phyloP scores from a whole-genome alignment of 2,113 vertebrate genomes.

The Panthera tigris region DNA sequence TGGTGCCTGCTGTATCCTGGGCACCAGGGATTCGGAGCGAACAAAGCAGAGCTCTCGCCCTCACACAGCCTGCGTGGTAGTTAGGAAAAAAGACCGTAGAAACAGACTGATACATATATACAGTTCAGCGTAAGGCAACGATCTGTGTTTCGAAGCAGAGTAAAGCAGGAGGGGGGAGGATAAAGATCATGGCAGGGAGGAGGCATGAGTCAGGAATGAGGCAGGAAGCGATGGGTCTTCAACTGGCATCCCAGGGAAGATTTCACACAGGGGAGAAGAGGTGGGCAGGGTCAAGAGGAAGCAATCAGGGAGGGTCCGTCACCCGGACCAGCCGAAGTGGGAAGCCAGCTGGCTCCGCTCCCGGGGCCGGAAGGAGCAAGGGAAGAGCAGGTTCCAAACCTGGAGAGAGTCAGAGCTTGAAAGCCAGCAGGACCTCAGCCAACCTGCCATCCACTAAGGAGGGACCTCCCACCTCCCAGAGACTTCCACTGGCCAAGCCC shows the following conservation, averaged over 20 bases:
- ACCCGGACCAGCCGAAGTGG: background rate
- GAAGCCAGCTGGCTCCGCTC: background rate
- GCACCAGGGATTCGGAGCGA: accelerated
- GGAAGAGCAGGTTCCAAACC: background rate
- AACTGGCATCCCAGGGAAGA: accelerated
- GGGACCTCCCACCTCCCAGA: background rate
- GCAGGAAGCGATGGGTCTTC: background rate
- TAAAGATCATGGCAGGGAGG: background rate
- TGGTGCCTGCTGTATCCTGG: accelerated
- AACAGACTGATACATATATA: accelerated
- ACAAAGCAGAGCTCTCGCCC: background rate
- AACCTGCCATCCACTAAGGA: background rate
- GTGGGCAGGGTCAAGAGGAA: background rate
- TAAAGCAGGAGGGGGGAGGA: background rate
- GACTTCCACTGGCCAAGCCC: background rate
- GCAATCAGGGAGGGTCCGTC: background rate
- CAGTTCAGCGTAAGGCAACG: background rate
- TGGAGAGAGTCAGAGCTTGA: background rate
- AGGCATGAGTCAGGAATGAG: background rate
- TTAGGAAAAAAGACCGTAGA: background rate
- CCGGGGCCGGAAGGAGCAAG: no score
- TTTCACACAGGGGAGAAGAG: background rate
- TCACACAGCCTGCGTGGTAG: accelerated
- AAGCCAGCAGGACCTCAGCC: background rate
- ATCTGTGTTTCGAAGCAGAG: background rate